These are phyloP conservation scores for Misgurnus anguillicaudatus DNA, from an alignment of 2,113 vertebrate genomes.

Conservation along the genomic window DNA sequence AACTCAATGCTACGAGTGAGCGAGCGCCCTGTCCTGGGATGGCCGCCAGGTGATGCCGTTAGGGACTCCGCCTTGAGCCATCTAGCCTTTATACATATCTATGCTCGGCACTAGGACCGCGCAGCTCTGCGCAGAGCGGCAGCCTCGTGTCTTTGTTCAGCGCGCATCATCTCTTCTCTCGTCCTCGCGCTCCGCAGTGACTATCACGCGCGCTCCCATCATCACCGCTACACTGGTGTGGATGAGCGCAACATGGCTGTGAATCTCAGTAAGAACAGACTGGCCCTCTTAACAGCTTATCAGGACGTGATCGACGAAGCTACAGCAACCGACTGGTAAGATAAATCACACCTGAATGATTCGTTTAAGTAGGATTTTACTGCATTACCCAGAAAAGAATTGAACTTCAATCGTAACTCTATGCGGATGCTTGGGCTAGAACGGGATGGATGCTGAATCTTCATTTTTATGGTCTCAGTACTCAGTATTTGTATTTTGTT, in stretches of 20 bases:
- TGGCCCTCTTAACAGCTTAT: constrained; percentile 78
- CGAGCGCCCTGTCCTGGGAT: too few species aligned
- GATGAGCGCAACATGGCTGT: constrained; percentile 79
- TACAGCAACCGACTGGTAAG: constrained; percentile 79
- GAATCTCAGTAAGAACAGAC: constrained; percentile 79
- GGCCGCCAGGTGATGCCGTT: too few species aligned
- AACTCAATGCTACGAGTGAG: too few species aligned
- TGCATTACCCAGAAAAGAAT: neutral
- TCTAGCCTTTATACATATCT: too few species aligned
- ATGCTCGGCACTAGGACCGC: constrained; percentile 58
- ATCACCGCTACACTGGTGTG: constrained; percentile 62
- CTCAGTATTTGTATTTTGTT: neutral
- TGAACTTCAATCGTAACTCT: neutral
- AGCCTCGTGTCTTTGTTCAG: constrained; percentile 37
- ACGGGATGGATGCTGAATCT: neutral
- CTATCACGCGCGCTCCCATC: constrained; percentile 57
- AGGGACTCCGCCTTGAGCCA: too few species aligned
- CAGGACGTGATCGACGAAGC: constrained; percentile 80
- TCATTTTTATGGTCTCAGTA: neutral
- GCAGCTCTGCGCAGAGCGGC: constrained; percentile 36
- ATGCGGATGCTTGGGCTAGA: constrained; percentile 34
- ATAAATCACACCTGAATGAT: constrained; percentile 2
- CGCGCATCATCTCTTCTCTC: constrained; percentile 27
- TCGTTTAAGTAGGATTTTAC: neutral
- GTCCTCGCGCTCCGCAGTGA: constrained; percentile 61